These are phyloP conservation scores for Petrolisthes manimaculis DNA, from an alignment of 2,888 invertebrate genomes.

Conservation along the genomic window DNA sequence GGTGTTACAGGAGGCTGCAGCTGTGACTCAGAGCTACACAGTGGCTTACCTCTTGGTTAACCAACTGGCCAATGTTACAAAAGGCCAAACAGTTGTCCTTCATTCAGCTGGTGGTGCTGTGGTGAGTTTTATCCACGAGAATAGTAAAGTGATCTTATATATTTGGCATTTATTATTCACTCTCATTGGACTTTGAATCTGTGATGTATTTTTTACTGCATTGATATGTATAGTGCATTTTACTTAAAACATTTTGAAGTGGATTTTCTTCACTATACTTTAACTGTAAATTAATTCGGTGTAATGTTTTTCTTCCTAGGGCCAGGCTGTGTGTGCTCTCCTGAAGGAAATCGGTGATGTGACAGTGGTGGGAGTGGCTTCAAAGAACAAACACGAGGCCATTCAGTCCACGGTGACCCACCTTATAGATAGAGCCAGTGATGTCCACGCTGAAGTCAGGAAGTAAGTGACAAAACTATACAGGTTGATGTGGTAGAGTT, in stretches of 20 bases:
- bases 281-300: no score
- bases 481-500: slow-evolving; percentile 13
- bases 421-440: slow-evolving; percentile 83
- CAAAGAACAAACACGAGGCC: slow-evolving; percentile 86
- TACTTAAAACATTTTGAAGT: no score
- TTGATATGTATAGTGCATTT: background rate
- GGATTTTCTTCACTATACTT: no score
- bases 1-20: slow-evolving; percentile 78
- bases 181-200: background rate
- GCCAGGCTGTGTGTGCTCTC: slow-evolving; percentile 86
- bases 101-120: slow-evolving; percentile 91
- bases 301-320: slow-evolving; percentile 73
- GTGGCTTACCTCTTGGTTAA: slow-evolving; percentile 88
- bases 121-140: slow-evolving; percentile 70
- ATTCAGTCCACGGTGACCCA: slow-evolving; percentile 81
- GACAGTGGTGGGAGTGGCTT: slow-evolving; percentile 86
- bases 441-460: slow-evolving; percentile 86
- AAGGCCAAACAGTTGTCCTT: slow-evolving; percentile 84
- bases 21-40: slow-evolving; percentile 87
- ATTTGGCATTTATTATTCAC: background rate
- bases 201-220: background rate
- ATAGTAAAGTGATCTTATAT: background rate
- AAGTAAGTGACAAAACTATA: slow-evolving; percentile 75
- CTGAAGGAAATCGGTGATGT: slow-evolving; percentile 84
- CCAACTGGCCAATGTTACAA: slow-evolving; percentile 82